phyloP scores from a whole-genome alignment of 2,797 vertebrate species.

The Syndactyla subalaris region DNA sequence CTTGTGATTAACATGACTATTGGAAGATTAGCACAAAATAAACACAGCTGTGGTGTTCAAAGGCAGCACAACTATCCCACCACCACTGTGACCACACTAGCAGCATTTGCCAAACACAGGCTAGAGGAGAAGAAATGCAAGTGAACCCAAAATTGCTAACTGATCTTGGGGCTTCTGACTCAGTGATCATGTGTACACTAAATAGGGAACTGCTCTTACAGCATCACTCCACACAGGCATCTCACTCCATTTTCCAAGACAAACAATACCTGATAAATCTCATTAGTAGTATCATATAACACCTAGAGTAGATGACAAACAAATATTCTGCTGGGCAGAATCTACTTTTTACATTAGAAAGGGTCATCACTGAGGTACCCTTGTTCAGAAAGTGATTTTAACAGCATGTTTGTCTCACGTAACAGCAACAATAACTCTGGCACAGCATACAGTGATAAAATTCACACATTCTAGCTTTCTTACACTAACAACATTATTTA shows the following conservation, averaged over 20 bases:
- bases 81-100: rapidly evolving
- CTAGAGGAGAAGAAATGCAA: neutral
- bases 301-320: neutral
- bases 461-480: neutral
- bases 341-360: neutral
- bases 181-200: rapidly evolving
- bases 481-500: neutral
- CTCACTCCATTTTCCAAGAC: neutral
- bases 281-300: neutral
- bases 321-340: neutral
- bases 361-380: no score
- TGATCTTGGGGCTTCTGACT: neutral
- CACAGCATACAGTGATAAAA: neutral
- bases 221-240: neutral
- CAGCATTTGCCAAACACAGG: neutral
- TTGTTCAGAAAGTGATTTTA: neutral
- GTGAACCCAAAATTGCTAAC: neutral
- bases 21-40: neutral
- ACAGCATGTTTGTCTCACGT: neutral
- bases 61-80: neutral
- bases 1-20: neutral
- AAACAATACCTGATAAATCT: neutral
- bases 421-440: neutral
- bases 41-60: neutral
- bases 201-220: neutral